Evolutionary conservation across 92 coral and sea anemone species (phyloP), one percentile per base, ranked within the genome.

Genomic region (Umimayanthus chanpuru): DNA sequence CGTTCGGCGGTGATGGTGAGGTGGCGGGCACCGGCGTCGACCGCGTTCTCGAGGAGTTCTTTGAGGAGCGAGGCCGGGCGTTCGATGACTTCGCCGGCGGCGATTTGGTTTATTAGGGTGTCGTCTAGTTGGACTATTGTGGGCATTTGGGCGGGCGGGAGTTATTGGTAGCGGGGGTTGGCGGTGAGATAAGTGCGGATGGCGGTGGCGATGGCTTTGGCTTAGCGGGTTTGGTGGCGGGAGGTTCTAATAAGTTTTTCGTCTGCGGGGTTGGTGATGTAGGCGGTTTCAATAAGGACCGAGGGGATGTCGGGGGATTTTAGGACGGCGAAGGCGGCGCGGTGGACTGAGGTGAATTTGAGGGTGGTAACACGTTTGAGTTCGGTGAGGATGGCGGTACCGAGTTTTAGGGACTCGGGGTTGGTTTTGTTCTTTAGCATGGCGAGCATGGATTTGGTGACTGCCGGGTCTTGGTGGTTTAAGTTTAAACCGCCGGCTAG

Each of bases 271-370:
- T 81, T 81, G 28, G 73, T 11, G 40, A 81, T 81, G 43, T 20
- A 81, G 4, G 85, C 85, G 15, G 85, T 81, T 20, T 81, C 85
- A 4, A 81, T 29, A 6, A 81, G 56, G 1, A 81, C 39, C 4
- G 85, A 81, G 9, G 85, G 85, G 6, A 81, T 56, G n/a, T 50
- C 73, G 0, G 72, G 85, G 4, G 71, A 25, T 20, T 81, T 81
- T 10, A n/a, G n/a, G n/a, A n/a, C n/a, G n/a, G n/a, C n/a, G n/a
- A n/a, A n/a, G 9, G 56, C 85, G 29, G 73, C 73, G n/a, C n/a
- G n/a, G n/a, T n/a, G n/a, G n/a, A n/a, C n/a, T n/a, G n/a, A n/a
- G n/a, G n/a, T n/a, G n/a, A n/a, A n/a, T n/a, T n/a, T n/a, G n/a
- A n/a, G n/a, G n/a, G n/a, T n/a, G n/a, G n/a, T n/a, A n/a, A n/a